phyloP scores from a whole-genome alignment of 2,797 vertebrate genomes.

The Anguilla anguilla region DNA sequence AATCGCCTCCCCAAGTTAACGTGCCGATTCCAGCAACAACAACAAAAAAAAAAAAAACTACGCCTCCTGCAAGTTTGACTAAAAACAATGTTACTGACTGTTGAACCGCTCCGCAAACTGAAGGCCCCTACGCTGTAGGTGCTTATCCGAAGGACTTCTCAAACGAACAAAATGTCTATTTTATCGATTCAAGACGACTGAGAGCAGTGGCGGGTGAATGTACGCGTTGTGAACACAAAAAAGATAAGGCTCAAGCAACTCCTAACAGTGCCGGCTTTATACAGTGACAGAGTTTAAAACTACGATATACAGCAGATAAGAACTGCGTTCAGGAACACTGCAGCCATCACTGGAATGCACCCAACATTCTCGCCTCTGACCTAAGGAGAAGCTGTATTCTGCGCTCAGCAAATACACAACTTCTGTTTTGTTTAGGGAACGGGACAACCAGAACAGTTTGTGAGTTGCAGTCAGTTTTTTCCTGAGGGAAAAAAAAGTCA shows the following conservation, averaged over 20 bases:
- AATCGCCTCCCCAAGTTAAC: not conserved
- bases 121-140: not conserved
- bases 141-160: slow-evolving; percentile 37
- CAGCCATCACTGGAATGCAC: not conserved
- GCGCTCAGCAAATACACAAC: not conserved
- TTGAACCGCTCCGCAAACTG: not conserved
- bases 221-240: not conserved
- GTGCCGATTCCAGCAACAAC: slow-evolving; percentile 41
- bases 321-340: not conserved
- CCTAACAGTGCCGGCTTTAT: not conserved
- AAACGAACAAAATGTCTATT: slow-evolving; percentile 34
- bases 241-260: slow-evolving; percentile 44
- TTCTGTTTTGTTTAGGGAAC: not conserved
- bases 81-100: not conserved
- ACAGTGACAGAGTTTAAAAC: not conserved
- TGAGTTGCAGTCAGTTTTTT: no score
- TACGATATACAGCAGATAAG: not conserved
- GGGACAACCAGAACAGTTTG: not conserved
- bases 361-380: not conserved
- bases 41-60: slow-evolving; percentile 9
- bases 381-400: not conserved
- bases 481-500: not conserved
- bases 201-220: slow-evolving; percentile 27
- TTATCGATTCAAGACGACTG: slow-evolving; percentile 35
- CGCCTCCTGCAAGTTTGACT: not conserved